Base-by-base conservation (phyloP, 2,888 invertebrate species). In the Metallyticus violacea region DNA sequence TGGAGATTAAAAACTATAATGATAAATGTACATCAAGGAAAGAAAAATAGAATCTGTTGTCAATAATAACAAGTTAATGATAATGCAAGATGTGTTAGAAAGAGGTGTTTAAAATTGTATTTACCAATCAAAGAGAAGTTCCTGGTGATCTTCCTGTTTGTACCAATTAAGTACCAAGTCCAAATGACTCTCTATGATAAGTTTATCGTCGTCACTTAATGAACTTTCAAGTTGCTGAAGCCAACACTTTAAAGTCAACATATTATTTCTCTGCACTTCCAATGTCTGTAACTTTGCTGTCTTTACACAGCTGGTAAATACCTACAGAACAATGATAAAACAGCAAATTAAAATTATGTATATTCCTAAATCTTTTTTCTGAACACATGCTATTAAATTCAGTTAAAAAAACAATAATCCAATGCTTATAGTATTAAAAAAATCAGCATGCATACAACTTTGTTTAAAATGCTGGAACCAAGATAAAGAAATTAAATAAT, bases 61-160 rank as follows among this genome's bases (percentile, higher is more conserved):
- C n/a, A n/a, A n/a, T n/a, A n/a, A n/a, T n/a, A n/a, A n/a, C n/a
- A n/a, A n/a, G n/a, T n/a, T n/a, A n/a, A n/a, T n/a, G n/a, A n/a
- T n/a, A n/a, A n/a, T n/a, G n/a, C n/a, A n/a, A n/a, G n/a, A n/a
- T n/a, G n/a, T n/a, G n/a, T n/a, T n/a, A n/a, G n/a, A n/a, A n/a
- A n/a, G n/a, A n/a, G n/a, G n/a, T n/a, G 22, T 15, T 62, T 15
- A 62, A 26, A 78, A 79, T 27, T 25, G 2, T 3, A 85, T 77
- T 76, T 25, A 85, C 85, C 85, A 81, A 27, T 85, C 85, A 29
- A 76, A 81, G 7, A 85, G 79, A 2, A 85, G n/a, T 15, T 85
- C 85, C 15, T 25, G 15, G 28, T 85, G 76, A 28, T 77, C 25
- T 9, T 80, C 81, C 22, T 62, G 26, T 26, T 77, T 22, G 28